Base-by-base conservation (phyloP, 2,797 vertebrate genomes). In the Telmatherina bonti region DNA sequence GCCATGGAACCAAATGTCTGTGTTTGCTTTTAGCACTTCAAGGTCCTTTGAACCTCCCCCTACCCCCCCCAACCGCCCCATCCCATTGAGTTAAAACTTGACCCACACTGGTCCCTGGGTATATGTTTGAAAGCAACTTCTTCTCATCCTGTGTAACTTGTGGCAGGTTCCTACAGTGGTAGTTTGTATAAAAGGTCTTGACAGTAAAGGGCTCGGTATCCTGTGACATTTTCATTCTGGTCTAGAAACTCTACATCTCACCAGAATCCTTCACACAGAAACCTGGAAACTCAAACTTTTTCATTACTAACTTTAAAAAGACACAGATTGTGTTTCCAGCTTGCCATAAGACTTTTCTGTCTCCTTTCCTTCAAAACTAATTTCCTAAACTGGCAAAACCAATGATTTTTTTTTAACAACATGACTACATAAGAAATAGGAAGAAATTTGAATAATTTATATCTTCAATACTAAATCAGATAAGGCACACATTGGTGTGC, bases 1-100 rank as follows among this genome's bases (percentile, higher is more conserved):
- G 81, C 72, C 51, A 53, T 24, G 29, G 54, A 64, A 68, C 70
- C 70, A 76, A 74, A 67, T 0, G 31, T 69, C 51, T 30, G 26
- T 58, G 71, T 78, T 84, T 5, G 26, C 76, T 87, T 86, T 84
- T 82, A 84, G 72, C 82, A 81, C 82, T 85, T 89, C 81, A 89
- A 88, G 70, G 77, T 82, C 81, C 72, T 86, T 80, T 67, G 67
- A 49, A 85, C 65, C 31, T 26, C 26, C 41, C 15, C 59, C 69
- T 8, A 71, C 31, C 29, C 26, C 41, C 15, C 59, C 69, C n/a
- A 71, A 81, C n/a, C n/a, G n/a, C n/a, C n/a, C n/a, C n/a, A n/a
- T n/a, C n/a, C n/a, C n/a, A n/a, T n/a, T n/a, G 76, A 89, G 76
- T 76, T 47, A 73, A 61, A 72, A 38, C 68, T 84, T 70, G 85